Evolutionary conservation across 2,113 vertebrate species (phyloP).

Genomic region (Axis porcinus): DNA sequence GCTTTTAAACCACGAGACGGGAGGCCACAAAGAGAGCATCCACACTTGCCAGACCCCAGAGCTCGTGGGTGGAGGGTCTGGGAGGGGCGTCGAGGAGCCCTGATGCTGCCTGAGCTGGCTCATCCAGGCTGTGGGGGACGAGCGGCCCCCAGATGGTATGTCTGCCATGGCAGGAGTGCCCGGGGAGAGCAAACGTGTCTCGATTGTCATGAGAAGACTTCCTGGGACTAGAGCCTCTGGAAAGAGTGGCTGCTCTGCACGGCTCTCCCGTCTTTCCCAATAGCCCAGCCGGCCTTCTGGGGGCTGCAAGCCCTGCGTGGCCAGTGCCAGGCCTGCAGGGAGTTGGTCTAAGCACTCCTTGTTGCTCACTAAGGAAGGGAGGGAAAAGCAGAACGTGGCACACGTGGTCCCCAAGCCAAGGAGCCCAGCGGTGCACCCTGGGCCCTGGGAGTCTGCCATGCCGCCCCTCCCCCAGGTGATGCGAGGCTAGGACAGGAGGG

Average conservation of each 20-base stretch:
- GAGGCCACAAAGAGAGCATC: neutral
- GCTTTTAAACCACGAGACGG: neutral
- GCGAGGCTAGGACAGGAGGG: neutral
- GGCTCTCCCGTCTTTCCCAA: fast-evolving
- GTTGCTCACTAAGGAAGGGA: neutral
- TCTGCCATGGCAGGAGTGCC: neutral
- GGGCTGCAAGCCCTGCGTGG: neutral
- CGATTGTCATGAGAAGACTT: neutral
- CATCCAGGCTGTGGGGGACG: too few relatives aligned
- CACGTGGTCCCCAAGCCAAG: too few relatives aligned
- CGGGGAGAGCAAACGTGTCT: neutral
- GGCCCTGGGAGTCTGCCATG: fast-evolving
- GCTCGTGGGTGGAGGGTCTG: neutral
- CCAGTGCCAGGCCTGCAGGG: neutral
- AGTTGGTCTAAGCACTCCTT: neutral
- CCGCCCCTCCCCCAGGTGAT: neutral
- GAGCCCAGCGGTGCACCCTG: neutral
- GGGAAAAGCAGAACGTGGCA: neutral
- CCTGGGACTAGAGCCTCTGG: neutral
- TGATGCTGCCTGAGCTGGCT: neutral
- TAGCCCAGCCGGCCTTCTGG: too few relatives aligned
- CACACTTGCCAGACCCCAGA: neutral
- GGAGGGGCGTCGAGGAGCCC: too few relatives aligned
- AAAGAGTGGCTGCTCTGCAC: neutral
- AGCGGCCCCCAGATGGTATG: fast-evolving